Base-by-base conservation (phyloP, 2,888 invertebrate genomes). In the Pseudococcus jackbeardsleyi region DNA sequence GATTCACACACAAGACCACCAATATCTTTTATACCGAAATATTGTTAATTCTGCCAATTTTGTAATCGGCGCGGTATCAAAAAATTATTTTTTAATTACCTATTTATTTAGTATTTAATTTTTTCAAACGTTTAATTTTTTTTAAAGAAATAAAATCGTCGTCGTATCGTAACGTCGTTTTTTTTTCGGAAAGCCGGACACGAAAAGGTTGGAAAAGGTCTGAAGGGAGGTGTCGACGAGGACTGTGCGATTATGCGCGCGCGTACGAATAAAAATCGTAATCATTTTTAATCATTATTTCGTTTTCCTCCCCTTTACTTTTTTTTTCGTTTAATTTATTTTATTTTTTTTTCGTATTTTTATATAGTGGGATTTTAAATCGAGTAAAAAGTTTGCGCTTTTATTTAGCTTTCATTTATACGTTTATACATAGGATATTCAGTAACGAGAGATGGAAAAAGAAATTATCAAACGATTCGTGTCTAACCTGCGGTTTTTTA, bases 11-110 rank as follows among this genome's bases (percentile, higher is more conserved):
- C n/a, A 15, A 8, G 39, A 42, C 5, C 42, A 42, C 9, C 9
- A 8, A 3, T 8, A 42, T 42, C 1, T 79, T 79, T 79, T 79
- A n/a, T 79, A 79, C 79, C 79, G 15, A 39, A 79, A 42, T 39
- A 15, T 9, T 26, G 26, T 39, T 82, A 19, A 19, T 39, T 82
- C 19, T 46, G 46, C 33, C 33, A 82, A 46, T 79, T 79, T 82
- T 46, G 19, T 82, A 82, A 82, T 82, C 46, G 79, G 79, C 79
- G 79, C 79, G 15, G 79, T 82, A 82, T 82, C 79, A 82, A 82
- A 82, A 82, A 17, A 46, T 82, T 82, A 17, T 46, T 82, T 82
- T 82, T 33, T 46, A 17, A 82, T 82, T 82, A 82, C 33, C 33
- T 82, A 82, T 82, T 19, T 82, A 82, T 82, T 33, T 39, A 33